Evolutionary conservation across 2,888 invertebrate species (phyloP).

Genomic region (Eustalomyia histrio): DNA sequence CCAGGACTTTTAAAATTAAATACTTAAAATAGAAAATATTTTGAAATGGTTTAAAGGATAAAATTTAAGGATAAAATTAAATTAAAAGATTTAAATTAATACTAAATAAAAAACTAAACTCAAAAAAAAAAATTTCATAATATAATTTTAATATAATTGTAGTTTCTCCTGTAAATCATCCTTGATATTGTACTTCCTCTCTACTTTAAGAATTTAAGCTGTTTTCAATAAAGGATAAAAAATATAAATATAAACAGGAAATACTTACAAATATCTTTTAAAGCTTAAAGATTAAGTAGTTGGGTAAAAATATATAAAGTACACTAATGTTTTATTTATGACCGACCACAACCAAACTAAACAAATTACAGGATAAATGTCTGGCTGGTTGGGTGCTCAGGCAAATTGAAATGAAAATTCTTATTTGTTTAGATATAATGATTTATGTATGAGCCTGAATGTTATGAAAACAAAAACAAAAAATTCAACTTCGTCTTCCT

Average conservation of each 20-base stretch:
- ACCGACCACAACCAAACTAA: constrained; percentile 27
- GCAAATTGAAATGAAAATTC: constrained; percentile 44
- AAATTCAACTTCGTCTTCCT: background rate
- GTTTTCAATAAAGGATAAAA: background rate
- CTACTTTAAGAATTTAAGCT: constrained; percentile 24
- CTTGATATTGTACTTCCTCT: background rate
- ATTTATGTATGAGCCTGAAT: constrained; percentile 2
- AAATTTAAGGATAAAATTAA: too few relatives aligned
- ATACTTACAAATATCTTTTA: constrained; percentile 23
- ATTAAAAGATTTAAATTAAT: background rate
- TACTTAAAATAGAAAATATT: too few relatives aligned
- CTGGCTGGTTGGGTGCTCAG: background rate
- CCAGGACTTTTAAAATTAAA: too few relatives aligned
- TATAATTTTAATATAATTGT: constrained; percentile 43
- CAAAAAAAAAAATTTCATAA: constrained; percentile 1
- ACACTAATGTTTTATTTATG: constrained; percentile 42
- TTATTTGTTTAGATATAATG: constrained; percentile 15
- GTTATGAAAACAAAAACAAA: background rate
- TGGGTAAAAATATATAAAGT: background rate
- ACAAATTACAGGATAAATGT: constrained; percentile 24
- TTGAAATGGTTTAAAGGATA: too few relatives aligned
- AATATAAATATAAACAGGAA: background rate
- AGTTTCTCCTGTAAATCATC: background rate
- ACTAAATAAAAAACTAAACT: background rate
- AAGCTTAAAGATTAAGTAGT: constrained; percentile 23